Evolutionary conservation across 2,113 vertebrate genomes (phyloP), one percentile per base, ranked within the genome.

Genomic region (Labeo catla): DNA sequence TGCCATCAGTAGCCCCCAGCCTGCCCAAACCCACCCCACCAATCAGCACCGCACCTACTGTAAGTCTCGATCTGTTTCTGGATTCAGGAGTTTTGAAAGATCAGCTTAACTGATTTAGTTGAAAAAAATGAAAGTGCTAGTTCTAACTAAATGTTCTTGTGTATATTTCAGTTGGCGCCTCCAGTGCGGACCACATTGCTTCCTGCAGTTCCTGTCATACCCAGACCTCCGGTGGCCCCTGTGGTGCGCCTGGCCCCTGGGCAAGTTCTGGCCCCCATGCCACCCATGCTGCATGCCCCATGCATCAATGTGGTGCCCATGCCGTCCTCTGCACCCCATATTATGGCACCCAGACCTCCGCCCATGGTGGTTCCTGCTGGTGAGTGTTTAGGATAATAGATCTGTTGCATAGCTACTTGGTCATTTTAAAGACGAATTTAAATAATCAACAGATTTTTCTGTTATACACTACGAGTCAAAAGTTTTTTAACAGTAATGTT

Each of bases 291-390:
- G 63, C 96, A 98, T 5, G 94, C 96, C 6, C 96, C 96, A 0
- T 97, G 98, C 54, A 98, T 99, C 93, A 99, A 98, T 0, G 97
- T 99, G 86, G 96, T 99, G 76, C 97, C 95, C n/a, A 99, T 99
- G 98, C 97, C 97, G 0, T 97, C 97, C 11, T 91, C 97, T 0
- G 96, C 94, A 1, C 95, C 97, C 1, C 98, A 97, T 86, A 94
- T 99, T 84, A 98, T 99, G 98, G 95, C 97, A 5, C 97, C 97
- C 0, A 96, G 97, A 86, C 97, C 98, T 0, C 98, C 98, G 0
- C 98, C 97, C 49, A 99, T 99, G 98, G 98, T 99, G 34, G 97
- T 99, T 23, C 98, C 98, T 28, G 92, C 97, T 89, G 95, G 98
- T 99, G 89, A 92, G 95, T 92, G 12, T 36, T 15, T 19, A 2